These are phyloP conservation scores for Genyomyrus donnyi DNA, from an alignment of 2,113 vertebrate species.

Conservation along the genomic window DNA sequence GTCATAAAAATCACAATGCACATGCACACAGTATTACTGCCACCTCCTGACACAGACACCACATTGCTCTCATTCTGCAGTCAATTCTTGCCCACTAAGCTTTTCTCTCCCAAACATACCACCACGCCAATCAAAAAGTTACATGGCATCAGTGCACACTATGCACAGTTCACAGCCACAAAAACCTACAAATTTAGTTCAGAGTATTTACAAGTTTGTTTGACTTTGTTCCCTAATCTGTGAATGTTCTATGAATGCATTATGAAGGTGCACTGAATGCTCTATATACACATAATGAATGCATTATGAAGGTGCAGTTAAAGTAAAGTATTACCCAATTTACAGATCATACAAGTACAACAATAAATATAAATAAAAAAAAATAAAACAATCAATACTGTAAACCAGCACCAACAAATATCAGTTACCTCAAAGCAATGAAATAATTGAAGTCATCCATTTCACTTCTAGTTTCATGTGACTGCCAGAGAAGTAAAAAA, in stretches of 20 bases:
- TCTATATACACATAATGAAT: not conserved
- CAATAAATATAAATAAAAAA: not conserved
- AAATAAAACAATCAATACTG: not conserved
- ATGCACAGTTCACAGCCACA: not conserved
- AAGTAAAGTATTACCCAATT: not conserved
- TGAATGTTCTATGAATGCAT: not conserved
- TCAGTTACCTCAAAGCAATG: not conserved
- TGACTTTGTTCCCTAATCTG: no score
- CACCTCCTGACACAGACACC: slow-evolving; percentile 22
- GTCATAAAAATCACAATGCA: not conserved
- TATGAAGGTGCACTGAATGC: not conserved
- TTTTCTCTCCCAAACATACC: not conserved
- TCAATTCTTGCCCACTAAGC: not conserved
- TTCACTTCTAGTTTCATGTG: not conserved
- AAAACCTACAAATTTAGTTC: not conserved
- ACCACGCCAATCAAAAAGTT: not conserved
- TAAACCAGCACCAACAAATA: not conserved
- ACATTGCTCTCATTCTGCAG: not conserved
- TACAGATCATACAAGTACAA: not conserved
- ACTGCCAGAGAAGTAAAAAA: not conserved
- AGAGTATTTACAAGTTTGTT: no score
- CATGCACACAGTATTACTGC: slow-evolving; percentile 23
- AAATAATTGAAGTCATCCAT: not conserved
- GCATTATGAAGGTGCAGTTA: not conserved
- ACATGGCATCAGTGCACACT: not conserved